Percentiles rank a stretch among this genome's conserved stretches.
Evolutionary conservation across 1,140 invertebrate genomes (phyloP).

Genomic region (Drosophila auraria): DNA sequence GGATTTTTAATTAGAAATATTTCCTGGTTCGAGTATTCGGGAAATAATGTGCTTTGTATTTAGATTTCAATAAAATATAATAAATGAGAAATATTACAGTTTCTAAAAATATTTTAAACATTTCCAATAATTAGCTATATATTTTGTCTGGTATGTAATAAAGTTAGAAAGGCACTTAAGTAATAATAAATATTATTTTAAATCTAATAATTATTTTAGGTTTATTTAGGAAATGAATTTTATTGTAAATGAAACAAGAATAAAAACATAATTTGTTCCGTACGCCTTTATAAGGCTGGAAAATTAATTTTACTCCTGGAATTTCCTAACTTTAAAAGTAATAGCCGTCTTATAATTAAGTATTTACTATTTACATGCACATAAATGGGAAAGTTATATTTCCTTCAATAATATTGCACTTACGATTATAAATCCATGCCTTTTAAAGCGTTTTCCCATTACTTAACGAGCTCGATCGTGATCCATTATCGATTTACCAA

Average conservation of each 20-base stretch:
- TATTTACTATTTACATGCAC: background rate
- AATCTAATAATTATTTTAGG: too few relatives aligned
- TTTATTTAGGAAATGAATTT: too few relatives aligned
- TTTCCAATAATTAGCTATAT: too few relatives aligned
- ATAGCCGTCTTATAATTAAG: background rate
- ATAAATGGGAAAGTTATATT: background rate
- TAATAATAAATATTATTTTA: too few relatives aligned
- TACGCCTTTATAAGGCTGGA: too few relatives aligned
- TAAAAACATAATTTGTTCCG: too few relatives aligned
- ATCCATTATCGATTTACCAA: slow-evolving; percentile 50
- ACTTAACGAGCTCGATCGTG: slow-evolving; percentile 38
- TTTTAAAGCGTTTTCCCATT: slow-evolving; percentile 24
- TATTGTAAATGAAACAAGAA: too few relatives aligned
- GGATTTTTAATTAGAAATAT: too few relatives aligned
- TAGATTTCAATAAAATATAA: background rate
- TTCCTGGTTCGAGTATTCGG: background rate
- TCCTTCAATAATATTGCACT: slow-evolving; percentile 9
- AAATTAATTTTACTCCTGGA: too few relatives aligned
- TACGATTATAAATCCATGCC: slow-evolving; percentile 5
- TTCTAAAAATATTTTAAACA: background rate
- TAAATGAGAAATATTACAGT: background rate
- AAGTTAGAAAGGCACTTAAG: too few relatives aligned
- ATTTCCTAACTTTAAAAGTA: background rate
- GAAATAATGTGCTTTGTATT: background rate
- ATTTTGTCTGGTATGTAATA: too few relatives aligned